Evolutionary conservation across 2,888 invertebrate species (phyloP).

Genomic region (Archips crataeganus): DNA sequence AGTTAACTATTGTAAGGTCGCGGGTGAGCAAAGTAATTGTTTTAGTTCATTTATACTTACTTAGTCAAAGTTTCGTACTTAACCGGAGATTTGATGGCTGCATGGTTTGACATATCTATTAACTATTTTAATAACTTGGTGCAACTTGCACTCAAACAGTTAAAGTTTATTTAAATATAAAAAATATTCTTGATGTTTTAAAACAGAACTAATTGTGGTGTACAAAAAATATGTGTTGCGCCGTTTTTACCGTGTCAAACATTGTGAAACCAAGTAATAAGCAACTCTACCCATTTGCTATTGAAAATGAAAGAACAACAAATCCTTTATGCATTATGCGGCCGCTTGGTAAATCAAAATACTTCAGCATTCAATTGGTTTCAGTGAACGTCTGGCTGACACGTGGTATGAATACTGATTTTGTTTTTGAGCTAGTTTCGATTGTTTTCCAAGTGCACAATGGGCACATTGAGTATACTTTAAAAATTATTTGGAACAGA

Average conservation of each 20-base stretch:
- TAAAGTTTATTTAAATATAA: no score
- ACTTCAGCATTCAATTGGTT: constrained; percentile 18
- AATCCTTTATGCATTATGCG: constrained; percentile 26
- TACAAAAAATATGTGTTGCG: background rate
- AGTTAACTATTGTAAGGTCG: no score
- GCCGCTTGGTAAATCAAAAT: constrained; percentile 11
- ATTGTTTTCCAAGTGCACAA: constrained; percentile 1
- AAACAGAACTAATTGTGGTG: background rate
- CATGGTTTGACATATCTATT: no score
- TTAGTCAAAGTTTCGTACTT: no score
- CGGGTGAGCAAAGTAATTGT: no score
- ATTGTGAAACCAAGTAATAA: background rate
- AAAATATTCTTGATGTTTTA: no score
- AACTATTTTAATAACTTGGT: no score
- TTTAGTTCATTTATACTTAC: no score
- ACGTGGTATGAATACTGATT: constrained; percentile 4
- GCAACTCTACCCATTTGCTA: background rate
- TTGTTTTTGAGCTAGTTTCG: background rate
- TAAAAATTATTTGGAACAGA: background rate
- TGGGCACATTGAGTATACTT: background rate
- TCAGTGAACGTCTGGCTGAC: constrained; percentile 9
- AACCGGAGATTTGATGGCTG: no score
- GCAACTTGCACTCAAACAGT: no score
- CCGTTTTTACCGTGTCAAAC: background rate
- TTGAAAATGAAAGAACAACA: constrained; percentile 9